Conservation (phyloP, 2,888 invertebrate genomes). For the Epinotia brunnichana region DNA sequence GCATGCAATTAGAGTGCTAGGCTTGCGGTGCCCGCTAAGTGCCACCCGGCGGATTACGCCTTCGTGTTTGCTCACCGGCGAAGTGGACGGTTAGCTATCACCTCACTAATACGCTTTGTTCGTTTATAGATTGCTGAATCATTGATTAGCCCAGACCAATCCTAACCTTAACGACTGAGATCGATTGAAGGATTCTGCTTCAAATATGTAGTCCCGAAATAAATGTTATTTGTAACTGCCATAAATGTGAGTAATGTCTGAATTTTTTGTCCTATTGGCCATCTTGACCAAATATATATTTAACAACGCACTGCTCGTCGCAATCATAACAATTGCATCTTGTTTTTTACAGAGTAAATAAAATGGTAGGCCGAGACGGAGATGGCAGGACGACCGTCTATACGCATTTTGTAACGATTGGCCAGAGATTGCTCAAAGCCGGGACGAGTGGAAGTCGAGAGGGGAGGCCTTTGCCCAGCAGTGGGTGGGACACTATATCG, state of each 20-base stretch:
- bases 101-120: constrained; percentile 73
- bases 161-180: constrained; percentile 17
- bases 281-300: too few species aligned
- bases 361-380: too few species aligned
- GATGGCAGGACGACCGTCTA: too few species aligned
- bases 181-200: constrained; percentile 1
- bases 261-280: too few species aligned
- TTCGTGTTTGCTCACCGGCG: constrained; percentile 72
- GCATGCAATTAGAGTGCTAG: constrained; percentile 76
- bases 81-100: constrained; percentile 76
- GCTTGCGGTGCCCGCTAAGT: constrained; percentile 79
- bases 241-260: not conserved
- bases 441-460: too few species aligned
- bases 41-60: constrained; percentile 79
- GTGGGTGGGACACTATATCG: too few species aligned
- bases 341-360: too few species aligned
- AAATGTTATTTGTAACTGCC: not conserved
- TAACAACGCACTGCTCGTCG: too few species aligned
- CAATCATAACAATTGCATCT: too few species aligned
- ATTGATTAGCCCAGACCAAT: constrained; percentile 58
- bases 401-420: too few species aligned
- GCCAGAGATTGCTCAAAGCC: too few species aligned
- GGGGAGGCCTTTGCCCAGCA: too few species aligned
- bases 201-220: not conserved
- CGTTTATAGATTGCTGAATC: constrained; percentile 71